Percentiles rank a stretch among this genome's conserved stretches.
These are phyloP conservation scores for Phataginus tricuspis DNA, from an alignment of 2,797 vertebrate genomes.

Conservation along the genomic window DNA sequence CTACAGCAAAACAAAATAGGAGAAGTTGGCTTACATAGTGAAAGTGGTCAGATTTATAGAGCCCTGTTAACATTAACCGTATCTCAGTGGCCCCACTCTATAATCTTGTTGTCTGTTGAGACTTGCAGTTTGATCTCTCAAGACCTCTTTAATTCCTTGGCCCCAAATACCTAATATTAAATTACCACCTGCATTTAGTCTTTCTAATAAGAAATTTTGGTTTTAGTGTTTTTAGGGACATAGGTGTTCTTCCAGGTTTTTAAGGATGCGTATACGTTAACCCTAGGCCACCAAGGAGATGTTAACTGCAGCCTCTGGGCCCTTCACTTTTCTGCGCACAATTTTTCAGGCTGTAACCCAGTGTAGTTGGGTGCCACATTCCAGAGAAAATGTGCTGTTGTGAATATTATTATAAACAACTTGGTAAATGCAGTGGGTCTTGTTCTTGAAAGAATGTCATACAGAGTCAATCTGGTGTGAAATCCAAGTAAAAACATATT, in stretches of 20 bases:
- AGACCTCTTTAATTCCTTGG: not conserved
- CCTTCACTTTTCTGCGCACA: not conserved
- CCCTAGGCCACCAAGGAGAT: not conserved
- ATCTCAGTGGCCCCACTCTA: not conserved
- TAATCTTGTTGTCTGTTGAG: not conserved
- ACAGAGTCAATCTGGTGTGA: accelerated
- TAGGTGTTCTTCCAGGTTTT: not conserved
- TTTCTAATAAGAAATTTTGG: not conserved
- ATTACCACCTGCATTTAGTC: not conserved
- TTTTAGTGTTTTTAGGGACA: not conserved
- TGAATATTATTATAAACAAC: not conserved
- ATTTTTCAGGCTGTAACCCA: not conserved
- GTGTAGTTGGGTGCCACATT: not conserved
- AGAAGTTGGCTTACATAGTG: not conserved
- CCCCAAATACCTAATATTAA: not conserved
- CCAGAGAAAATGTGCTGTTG: not conserved
- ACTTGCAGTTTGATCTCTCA: not conserved
- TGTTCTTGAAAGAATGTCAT: not conserved
- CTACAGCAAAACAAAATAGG: not conserved
- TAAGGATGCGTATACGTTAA: not conserved
- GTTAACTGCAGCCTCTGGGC: not conserved
- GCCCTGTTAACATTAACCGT: not conserved
- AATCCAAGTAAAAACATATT: not conserved
- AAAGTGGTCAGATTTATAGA: not conserved
- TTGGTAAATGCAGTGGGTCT: not conserved